Base-by-base conservation (phyloP, 1,140 invertebrate genomes). In the Melanaphis sacchari region DNA sequence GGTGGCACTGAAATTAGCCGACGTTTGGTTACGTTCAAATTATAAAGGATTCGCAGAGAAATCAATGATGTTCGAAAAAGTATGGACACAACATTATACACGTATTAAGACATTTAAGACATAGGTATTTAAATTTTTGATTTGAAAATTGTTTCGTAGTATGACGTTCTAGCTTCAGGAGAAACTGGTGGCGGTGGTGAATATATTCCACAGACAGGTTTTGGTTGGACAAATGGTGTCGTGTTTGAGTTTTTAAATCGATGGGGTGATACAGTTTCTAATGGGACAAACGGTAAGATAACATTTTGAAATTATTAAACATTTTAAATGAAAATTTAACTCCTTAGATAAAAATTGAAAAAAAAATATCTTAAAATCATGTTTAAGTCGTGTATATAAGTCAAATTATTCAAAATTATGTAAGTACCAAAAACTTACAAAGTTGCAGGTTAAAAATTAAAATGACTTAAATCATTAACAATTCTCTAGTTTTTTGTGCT, bases 221-320 rank as follows among this genome's bases (percentile, higher is more conserved):
- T 99, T 95, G 98, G 98, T 6, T 99, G 98, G 98, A 98, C 98
- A 0, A 99, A 99, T 95, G 98, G 98, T 5, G 97, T 98, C 0
- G 96, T 97, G 31, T 95, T 99, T 43, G 97, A 98, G 94, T 96
- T 98, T 46, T 95, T 98, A 18, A 95, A 96, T 93, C 96, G 96
- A 93, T 97, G 97, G 94, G 96, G 97, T 36, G 91, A 93, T 52
- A 15, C 36, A 9, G 38, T 38, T 31, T 18, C 81, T 7, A 54
- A 84, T 11, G 38, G 26, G 41, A 8, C 18, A 2, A 40, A 59
- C 15, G 87, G 87, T 89, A 54, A 88, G n/a, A 88, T 36, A 1
- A 26, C 22, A 31, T 43, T 85, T 85, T 11, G 26, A 85, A 41
- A 31, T 0, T 43, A 85, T 40, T 26, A 85, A 24, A 85, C 31